These are phyloP conservation scores for Monopis laevigella DNA, from an alignment of 2,888 invertebrate genomes.

Conservation along the genomic window DNA sequence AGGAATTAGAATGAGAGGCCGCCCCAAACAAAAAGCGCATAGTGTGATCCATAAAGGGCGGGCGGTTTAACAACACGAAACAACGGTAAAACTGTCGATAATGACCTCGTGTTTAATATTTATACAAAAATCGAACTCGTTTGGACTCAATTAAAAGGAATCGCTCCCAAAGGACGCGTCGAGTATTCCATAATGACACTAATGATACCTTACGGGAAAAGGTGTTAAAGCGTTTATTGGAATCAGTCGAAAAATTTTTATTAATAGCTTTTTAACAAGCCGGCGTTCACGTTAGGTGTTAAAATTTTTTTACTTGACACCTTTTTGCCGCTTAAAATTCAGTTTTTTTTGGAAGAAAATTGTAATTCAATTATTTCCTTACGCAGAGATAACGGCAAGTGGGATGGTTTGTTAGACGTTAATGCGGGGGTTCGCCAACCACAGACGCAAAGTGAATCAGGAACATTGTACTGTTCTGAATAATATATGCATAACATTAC, in stretches of 20 bases:
- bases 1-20: constrained; percentile 1
- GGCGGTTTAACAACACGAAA: constrained; percentile 4
- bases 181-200: constrained; percentile 46
- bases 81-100: constrained; percentile 12
- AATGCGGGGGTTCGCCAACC: constrained; percentile 19
- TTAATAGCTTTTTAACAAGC: constrained; percentile 66
- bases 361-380: constrained; percentile 29
- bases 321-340: constrained; percentile 15
- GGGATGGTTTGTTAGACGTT: constrained; percentile 26
- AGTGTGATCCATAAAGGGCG: constrained; percentile 12
- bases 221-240: constrained; percentile 67
- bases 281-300: constrained; percentile 45
- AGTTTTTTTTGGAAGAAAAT: constrained; percentile 20
- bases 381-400: constrained; percentile 24
- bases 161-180: constrained; percentile 29
- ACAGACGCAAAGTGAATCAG: no score
- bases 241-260: constrained; percentile 53
- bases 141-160: constrained; percentile 25
- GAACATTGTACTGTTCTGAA: no score
- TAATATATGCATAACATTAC: no score
- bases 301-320: constrained; percentile 28
- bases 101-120: constrained; percentile 16
- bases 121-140: constrained; percentile 31
- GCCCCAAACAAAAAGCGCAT: constrained; percentile 7
- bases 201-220: constrained; percentile 62